These are phyloP conservation scores for Limnephilus lunatus DNA, from an alignment of 2,888 invertebrate species.

Conservation along the genomic window DNA sequence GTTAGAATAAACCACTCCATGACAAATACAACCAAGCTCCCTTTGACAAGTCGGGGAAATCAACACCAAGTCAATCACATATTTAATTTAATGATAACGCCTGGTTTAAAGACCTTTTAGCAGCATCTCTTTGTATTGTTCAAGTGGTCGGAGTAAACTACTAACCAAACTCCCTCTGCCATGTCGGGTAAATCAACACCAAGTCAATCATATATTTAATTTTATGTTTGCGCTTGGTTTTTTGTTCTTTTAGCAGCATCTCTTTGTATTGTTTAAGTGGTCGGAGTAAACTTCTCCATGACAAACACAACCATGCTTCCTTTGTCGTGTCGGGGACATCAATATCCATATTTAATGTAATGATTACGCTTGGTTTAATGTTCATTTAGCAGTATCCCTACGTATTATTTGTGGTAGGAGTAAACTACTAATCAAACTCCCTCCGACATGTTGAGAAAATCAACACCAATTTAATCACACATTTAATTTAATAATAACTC, in stretches of 20 bases:
- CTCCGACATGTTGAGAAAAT: background rate
- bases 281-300: background rate
- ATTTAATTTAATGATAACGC: no score
- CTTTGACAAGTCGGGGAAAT: background rate
- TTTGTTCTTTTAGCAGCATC: no score
- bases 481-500: background rate
- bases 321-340: background rate
- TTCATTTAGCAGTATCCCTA: background rate
- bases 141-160: background rate
- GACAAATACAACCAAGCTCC: background rate
- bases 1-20: background rate
- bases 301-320: background rate
- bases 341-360: background rate
- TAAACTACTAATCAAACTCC: background rate
- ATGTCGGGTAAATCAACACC: background rate
- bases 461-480: background rate
- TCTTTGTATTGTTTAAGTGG: background rate
- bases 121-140: background rate
- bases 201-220: background rate
- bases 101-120: no score
- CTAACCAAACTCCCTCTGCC: background rate
- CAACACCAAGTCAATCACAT: background rate
- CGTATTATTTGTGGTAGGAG: background rate
- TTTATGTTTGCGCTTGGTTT: no score
- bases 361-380: background rate